Percentiles rank a stretch among this genome's conserved stretches.
These are phyloP conservation scores for Phymorhynchus buccinoides DNA, from an alignment of 1,140 invertebrate species.

Conservation along the genomic window DNA sequence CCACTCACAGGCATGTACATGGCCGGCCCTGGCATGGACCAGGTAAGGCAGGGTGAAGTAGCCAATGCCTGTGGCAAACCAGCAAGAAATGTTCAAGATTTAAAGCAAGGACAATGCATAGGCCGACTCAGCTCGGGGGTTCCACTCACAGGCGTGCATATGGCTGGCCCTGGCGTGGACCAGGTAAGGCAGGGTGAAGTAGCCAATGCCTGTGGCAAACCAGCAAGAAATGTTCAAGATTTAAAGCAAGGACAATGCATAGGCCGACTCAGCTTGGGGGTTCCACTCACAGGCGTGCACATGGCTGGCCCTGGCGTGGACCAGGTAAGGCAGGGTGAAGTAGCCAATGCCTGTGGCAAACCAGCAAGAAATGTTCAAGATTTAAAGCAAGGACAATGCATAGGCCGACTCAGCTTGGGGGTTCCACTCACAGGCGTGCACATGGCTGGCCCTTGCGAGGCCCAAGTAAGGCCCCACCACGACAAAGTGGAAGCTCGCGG, in stretches of 20 bases:
- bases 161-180: slow-evolving; percentile 75
- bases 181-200: slow-evolving; percentile 79
- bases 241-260: no score
- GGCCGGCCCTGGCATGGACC: slow-evolving; percentile 75
- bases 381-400: no score
- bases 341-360: slow-evolving; percentile 78
- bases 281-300: slow-evolving; percentile 81
- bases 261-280: slow-evolving; percentile 76
- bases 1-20: slow-evolving; percentile 80
- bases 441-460: slow-evolving; percentile 75
- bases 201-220: slow-evolving; percentile 77
- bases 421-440: slow-evolving; percentile 82
- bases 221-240: no score
- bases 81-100: no score
- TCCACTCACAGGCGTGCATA: slow-evolving; percentile 81
- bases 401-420: slow-evolving; percentile 76
- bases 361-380: no score
- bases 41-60: slow-evolving; percentile 80
- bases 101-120: no score
- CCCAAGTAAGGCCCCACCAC: slow-evolving; percentile 78
- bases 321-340: slow-evolving; percentile 78
- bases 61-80: slow-evolving; percentile 77
- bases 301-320: slow-evolving; percentile 75
- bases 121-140: slow-evolving; percentile 77
- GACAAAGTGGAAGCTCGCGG: no score